Conservation (phyloP, 2,888 invertebrate genomes). For the Tetramorium bicarinatum region DNA sequence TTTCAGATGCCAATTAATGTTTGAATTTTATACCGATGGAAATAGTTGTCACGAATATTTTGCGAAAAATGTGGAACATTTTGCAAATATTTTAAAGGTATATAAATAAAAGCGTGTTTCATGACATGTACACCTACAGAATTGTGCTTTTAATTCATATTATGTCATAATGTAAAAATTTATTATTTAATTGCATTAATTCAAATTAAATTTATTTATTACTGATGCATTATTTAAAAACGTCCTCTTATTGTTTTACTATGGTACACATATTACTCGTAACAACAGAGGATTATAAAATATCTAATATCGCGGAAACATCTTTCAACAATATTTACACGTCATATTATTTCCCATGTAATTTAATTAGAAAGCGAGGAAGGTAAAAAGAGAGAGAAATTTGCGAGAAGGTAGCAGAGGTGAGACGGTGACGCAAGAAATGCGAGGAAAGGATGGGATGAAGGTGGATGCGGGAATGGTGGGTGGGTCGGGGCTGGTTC, state of each 20-base stretch:
- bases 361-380: constrained; percentile 25
- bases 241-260: not conserved
- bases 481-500: constrained; percentile 37
- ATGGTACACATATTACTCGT: not conserved
- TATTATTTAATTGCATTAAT: not conserved
- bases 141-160: not conserved
- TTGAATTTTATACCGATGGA: not conserved
- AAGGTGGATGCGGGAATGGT: not conserved
- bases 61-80: not conserved
- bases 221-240: not conserved
- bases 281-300: not conserved
- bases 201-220: not conserved
- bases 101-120: not conserved
- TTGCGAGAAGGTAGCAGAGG: constrained; percentile 33
- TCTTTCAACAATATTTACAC: constrained; percentile 7
- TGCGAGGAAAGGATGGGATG: constrained; percentile 7
- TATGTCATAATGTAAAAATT: not conserved
- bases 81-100: constrained; percentile 9
- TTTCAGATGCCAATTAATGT: constrained; percentile 1
- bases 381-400: constrained; percentile 15
- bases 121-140: no score
- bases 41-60: constrained; percentile 5
- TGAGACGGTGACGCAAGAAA: constrained; percentile 45
- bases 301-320: not conserved
- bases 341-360: constrained; percentile 8